Percentiles rank a stretch among this genome's conserved stretches.
Conservation (phyloP, 2,113 vertebrate genomes). For the Trichomycterus rosablanca region DNA sequence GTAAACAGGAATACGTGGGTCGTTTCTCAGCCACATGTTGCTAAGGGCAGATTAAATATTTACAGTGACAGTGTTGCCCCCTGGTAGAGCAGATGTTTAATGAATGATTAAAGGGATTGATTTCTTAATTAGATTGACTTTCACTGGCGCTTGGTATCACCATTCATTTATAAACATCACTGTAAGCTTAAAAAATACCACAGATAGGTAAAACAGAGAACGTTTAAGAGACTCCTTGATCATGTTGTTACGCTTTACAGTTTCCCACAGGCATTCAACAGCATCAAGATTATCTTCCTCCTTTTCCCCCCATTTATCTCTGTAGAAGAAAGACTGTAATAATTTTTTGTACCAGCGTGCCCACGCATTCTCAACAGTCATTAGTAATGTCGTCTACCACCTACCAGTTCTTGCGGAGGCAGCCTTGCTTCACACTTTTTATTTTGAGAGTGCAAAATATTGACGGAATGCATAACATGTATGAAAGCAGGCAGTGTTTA, state of each 20-base stretch:
- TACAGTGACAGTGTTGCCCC: conserved; percentile 32
- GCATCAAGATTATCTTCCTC: no score
- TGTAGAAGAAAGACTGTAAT: conserved; percentile 39
- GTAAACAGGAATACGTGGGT: background rate
- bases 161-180: conserved; percentile 30
- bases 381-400: conserved; percentile 55
- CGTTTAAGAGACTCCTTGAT: no score
- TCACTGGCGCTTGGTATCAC: conserved; percentile 10
- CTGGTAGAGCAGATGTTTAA: conserved; percentile 14
- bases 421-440: conserved; percentile 42
- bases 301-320: conserved; percentile 17
- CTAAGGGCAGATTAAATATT: conserved; percentile 30
- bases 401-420: conserved; percentile 60
- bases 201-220: no score
- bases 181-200: background rate
- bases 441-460: conserved; percentile 20
- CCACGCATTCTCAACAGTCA: conserved; percentile 59
- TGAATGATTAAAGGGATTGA: conserved; percentile 31
- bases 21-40: conserved; percentile 3
- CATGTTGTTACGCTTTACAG: no score
- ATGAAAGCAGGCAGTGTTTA: no score
- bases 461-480: background rate
- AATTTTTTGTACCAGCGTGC: conserved; percentile 55
- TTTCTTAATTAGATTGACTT: background rate
- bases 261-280: no score